Evolutionary conservation across 1,140 invertebrate genomes (phyloP).

Genomic region (Drosophila ironensis): DNA sequence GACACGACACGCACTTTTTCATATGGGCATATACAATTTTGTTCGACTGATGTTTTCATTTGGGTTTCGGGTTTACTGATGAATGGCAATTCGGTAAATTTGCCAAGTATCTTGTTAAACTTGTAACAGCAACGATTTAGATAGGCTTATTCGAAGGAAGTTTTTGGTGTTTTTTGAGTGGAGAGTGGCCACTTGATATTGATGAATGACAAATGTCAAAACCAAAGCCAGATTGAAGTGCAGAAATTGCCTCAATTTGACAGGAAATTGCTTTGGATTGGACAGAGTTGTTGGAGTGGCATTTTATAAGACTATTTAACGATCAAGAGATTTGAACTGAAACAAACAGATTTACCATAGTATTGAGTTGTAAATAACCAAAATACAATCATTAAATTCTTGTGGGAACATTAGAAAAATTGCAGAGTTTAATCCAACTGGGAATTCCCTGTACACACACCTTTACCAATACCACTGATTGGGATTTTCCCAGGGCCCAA

Average conservation of each 20-base stretch:
- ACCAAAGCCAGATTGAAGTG: constrained; percentile 12
- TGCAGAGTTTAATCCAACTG: too few species aligned
- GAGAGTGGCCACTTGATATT: constrained; percentile 22
- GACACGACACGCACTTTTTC: constrained; percentile 67
- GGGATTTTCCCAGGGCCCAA: constrained; percentile 36
- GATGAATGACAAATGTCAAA: constrained; percentile 22
- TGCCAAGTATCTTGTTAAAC: constrained; percentile 20
- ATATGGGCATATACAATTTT: constrained; percentile 25
- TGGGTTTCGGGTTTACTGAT: constrained; percentile 43
- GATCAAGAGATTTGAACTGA: too few species aligned
- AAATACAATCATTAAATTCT: too few species aligned
- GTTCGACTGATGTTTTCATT: constrained; percentile 61
- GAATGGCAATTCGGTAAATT: constrained; percentile 55
- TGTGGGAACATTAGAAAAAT: too few species aligned
- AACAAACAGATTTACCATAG: too few species aligned
- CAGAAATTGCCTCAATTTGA: constrained; percentile 1
- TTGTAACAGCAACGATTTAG: constrained; percentile 24
- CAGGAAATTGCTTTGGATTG: not conserved
- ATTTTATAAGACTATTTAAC: too few species aligned
- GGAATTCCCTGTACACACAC: not conserved
- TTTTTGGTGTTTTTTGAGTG: not conserved
- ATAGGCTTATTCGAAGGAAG: constrained; percentile 23
- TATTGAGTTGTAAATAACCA: too few species aligned
- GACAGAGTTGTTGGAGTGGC: not conserved
- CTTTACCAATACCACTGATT: constrained; percentile 3